These are phyloP conservation scores for Drosophila lutescens DNA, from an alignment of 2,888 invertebrate genomes.

Conservation along the genomic window DNA sequence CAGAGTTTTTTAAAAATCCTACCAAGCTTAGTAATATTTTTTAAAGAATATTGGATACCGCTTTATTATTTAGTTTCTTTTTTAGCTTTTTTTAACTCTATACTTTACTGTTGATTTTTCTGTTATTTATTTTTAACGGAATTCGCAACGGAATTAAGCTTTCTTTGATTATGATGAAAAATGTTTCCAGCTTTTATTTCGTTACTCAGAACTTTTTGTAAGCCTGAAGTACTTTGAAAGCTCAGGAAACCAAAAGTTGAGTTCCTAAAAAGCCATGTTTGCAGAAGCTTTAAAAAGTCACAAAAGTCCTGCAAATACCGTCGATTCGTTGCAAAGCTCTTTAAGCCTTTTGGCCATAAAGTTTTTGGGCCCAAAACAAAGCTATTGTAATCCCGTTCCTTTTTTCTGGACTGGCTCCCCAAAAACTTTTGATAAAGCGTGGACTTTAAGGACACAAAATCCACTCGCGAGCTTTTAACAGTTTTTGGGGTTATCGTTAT, in stretches of 20 bases:
- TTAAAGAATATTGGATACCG: too few species aligned
- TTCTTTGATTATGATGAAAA: too few species aligned
- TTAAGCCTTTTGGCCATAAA: neutral
- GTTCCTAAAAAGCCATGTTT: neutral
- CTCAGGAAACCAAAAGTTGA: neutral
- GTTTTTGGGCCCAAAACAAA: neutral
- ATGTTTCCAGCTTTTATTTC: neutral
- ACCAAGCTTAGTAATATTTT: too few species aligned
- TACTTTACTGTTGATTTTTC: too few species aligned
- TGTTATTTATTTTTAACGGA: too few species aligned
- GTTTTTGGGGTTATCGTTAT: neutral
- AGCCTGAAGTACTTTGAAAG: neutral
- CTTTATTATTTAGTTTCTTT: too few species aligned
- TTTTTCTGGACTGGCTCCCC: too few species aligned
- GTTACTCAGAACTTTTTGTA: neutral
- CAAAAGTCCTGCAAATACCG: neutral
- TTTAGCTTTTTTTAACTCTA: too few species aligned
- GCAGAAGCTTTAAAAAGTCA: neutral
- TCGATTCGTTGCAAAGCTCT: slow-evolving; percentile 9
- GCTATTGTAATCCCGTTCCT: neutral
- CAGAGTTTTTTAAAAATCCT: too few species aligned
- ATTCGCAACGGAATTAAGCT: too few species aligned
- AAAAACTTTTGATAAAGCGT: slow-evolving; percentile 22
- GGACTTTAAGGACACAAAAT: slow-evolving; percentile 23
- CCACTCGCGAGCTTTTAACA: slow-evolving; percentile 11